Conservation (phyloP, 2,888 invertebrate genomes). For the Callosobruchus maculatus region DNA sequence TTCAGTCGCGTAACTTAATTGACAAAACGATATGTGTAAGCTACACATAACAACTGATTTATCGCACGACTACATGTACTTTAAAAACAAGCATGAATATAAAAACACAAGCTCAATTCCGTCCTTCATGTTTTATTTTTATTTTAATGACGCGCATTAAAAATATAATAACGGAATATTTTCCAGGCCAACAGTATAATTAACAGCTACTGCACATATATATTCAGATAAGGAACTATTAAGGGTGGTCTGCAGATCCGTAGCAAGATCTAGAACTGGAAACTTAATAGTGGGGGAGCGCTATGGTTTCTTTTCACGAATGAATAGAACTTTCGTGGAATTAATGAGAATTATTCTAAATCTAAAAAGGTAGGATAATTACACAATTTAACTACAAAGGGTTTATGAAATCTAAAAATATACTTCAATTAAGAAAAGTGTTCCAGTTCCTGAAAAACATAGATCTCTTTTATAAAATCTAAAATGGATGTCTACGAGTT, state of each 20-base stretch:
- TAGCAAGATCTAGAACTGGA: neutral
- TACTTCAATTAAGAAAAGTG: too few species aligned
- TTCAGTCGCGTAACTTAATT: neutral
- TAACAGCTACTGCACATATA: neutral
- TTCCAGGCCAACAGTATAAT: neutral
- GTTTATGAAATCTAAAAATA: too few species aligned
- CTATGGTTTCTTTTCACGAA: too few species aligned
- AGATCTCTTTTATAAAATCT: too few species aligned
- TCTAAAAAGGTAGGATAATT: too few species aligned
- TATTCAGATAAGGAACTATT: neutral
- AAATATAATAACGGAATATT: neutral
- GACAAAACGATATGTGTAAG: neutral
- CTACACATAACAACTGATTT: neutral
- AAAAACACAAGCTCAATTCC: neutral
- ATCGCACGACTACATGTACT: neutral
- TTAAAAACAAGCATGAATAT: neutral
- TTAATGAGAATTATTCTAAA: too few species aligned
- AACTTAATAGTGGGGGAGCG: neutral
- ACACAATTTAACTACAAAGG: too few species aligned
- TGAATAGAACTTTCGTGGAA: too few species aligned
- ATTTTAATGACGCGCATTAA: neutral
- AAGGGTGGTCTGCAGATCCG: neutral
- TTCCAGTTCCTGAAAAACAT: too few species aligned
- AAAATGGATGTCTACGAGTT: too few species aligned
- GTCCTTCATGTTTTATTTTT: neutral